phyloP scores from a whole-genome alignment of 2,113 vertebrate species.

The Lepisosteus osseus region DNA sequence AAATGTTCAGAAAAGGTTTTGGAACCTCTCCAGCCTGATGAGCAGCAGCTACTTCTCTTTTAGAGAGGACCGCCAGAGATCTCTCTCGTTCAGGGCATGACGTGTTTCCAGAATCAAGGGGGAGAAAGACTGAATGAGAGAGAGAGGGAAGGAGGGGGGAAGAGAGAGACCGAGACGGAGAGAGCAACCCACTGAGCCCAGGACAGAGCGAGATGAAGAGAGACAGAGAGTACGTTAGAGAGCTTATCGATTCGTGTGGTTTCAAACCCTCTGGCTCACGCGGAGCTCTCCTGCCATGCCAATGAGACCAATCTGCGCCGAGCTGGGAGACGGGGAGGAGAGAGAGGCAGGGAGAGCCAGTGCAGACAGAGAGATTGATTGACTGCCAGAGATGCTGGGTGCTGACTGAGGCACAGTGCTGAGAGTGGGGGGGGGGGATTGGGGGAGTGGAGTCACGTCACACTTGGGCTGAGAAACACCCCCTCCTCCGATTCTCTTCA shows the following conservation, averaged over 20 bases:
- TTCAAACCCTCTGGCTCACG: constrained; percentile 32
- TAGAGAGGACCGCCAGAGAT: too few relatives aligned
- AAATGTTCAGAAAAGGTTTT: background rate
- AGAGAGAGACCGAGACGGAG: background rate
- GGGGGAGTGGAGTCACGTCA: too few relatives aligned
- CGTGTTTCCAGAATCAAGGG: too few relatives aligned
- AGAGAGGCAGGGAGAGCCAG: too few relatives aligned
- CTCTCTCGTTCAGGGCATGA: background rate
- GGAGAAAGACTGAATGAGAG: background rate
- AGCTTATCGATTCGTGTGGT: constrained; percentile 26
- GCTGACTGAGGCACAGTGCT: too few relatives aligned
- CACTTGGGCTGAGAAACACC: too few relatives aligned
- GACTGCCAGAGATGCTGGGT: too few relatives aligned
- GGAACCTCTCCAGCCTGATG: background rate
- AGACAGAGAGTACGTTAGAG: background rate
- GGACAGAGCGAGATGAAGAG: background rate
- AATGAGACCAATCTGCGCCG: background rate
- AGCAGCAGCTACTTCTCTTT: too few relatives aligned
- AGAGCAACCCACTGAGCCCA: background rate
- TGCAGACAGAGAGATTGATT: too few relatives aligned
- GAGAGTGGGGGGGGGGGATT: too few relatives aligned
- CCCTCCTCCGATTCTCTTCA: too few relatives aligned
- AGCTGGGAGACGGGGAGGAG: background rate
- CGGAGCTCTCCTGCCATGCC: constrained; percentile 9
- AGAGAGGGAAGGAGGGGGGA: background rate